These are phyloP conservation scores for Tyrannus savana DNA, from an alignment of 2,113 vertebrate genomes.

Conservation along the genomic window DNA sequence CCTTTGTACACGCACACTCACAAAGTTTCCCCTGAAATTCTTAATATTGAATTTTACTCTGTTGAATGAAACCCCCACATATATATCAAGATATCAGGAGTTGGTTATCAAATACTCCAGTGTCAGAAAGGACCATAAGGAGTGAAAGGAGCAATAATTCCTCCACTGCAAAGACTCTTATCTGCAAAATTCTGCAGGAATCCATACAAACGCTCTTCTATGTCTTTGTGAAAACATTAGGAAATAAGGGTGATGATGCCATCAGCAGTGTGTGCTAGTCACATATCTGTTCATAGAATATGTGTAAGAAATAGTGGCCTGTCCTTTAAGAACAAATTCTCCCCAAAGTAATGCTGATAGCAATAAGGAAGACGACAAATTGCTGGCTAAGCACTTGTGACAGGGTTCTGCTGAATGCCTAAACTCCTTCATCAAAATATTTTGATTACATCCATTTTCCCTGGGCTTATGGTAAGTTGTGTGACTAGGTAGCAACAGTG, in stretches of 20 bases:
- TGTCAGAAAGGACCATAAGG: neutral
- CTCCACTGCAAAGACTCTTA: neutral
- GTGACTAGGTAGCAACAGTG: neutral
- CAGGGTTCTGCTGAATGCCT: neutral
- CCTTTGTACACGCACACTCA: neutral
- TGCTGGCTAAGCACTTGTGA: neutral
- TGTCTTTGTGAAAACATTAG: neutral
- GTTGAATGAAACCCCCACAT: neutral
- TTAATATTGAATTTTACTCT: neutral
- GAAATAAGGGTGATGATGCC: neutral
- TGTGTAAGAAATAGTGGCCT: neutral
- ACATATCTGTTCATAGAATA: neutral
- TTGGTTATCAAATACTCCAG: neutral
- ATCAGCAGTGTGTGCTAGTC: neutral
- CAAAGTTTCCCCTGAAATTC: neutral
- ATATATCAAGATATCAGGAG: neutral
- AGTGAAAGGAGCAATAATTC: neutral
- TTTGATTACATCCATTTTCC: neutral
- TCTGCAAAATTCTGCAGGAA: neutral
- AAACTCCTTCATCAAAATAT: neutral
- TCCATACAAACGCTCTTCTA: neutral
- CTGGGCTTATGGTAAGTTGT: neutral
- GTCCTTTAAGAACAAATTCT: neutral
- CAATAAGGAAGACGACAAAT: neutral
- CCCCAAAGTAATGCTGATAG: neutral